A percentile compares a stretch with the other conserved stretches of the same genome.
phyloP scores from a whole-genome alignment of 2,888 invertebrate genomes.

The Apomyelois bistriatella region DNA sequence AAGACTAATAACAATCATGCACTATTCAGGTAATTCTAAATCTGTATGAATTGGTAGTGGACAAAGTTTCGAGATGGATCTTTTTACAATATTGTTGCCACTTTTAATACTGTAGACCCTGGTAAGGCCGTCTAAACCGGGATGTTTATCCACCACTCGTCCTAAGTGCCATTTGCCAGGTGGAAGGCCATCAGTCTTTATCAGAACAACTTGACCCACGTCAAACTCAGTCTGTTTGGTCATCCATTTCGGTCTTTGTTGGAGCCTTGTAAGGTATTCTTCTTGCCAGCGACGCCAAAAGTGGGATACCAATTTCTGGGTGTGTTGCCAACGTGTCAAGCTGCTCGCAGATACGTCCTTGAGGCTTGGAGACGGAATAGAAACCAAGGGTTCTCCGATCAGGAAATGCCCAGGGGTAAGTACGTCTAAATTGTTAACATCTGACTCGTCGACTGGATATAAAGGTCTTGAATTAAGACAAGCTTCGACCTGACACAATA shows the following conservation, averaged over 20 bases:
- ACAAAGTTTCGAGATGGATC: no score
- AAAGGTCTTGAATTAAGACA: slow-evolving; percentile 22
- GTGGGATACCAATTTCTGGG: slow-evolving; percentile 14
- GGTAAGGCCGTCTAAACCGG: slow-evolving; percentile 18
- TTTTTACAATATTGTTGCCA: no score
- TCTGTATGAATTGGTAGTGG: no score
- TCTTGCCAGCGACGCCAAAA: slow-evolving; percentile 22
- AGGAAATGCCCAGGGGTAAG: slow-evolving; percentile 32
- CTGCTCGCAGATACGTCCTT: slow-evolving; percentile 12
- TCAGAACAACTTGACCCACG: no score
- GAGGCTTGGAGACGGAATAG: not conserved
- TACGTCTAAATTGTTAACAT: slow-evolving; percentile 15
- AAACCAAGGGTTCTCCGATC: slow-evolving; percentile 19
- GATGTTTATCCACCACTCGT: no score
- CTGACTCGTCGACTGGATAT: not conserved
- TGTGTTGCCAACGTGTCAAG: slow-evolving; percentile 18
- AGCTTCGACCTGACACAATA: slow-evolving; percentile 23
- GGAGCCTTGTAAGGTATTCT: slow-evolving; percentile 20
- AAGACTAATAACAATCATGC: no score
- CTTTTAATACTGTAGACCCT: no score
- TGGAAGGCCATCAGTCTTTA: no score
- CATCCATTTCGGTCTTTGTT: slow-evolving; percentile 21
- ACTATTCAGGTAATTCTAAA: no score
- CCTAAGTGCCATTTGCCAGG: no score
- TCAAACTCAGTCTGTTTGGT: slow-evolving; percentile 16